Conservation (phyloP, 2,888 invertebrate genomes). For the Antheraea assamensis region DNA sequence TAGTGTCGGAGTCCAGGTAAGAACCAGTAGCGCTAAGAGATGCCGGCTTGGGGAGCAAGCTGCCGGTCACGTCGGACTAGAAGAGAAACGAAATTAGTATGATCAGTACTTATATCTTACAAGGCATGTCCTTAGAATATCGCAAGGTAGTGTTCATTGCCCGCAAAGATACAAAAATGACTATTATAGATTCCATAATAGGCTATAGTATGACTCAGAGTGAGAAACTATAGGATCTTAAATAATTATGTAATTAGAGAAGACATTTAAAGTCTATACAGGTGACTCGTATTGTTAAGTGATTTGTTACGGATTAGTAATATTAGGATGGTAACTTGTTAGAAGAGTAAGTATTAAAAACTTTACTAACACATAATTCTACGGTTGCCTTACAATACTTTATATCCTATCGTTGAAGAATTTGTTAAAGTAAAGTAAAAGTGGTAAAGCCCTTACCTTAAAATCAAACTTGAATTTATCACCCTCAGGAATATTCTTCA, state of each 20-base stretch:
- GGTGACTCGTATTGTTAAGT: neutral
- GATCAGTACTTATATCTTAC: neutral
- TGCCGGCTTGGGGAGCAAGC: slow-evolving; percentile 58
- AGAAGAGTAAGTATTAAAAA: neutral
- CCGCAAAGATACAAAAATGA: neutral
- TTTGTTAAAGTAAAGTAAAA: too few relatives aligned
- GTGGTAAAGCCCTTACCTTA: slow-evolving; percentile 52
- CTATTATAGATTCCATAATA: neutral
- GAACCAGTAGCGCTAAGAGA: slow-evolving; percentile 45
- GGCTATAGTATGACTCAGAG: too few relatives aligned
- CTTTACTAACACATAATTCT: neutral
- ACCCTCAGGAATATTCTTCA: slow-evolving; percentile 59
- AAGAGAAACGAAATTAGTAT: neutral
- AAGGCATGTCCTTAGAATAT: neutral
- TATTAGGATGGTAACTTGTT: neutral
- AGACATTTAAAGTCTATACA: neutral
- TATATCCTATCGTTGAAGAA: neutral
- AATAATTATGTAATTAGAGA: neutral
- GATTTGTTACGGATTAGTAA: neutral
- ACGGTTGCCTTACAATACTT: neutral
- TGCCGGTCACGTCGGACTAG: slow-evolving; percentile 62
- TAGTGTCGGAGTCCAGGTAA: slow-evolving; percentile 47
- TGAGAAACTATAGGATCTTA: too few relatives aligned
- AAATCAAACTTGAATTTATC: slow-evolving; percentile 59
- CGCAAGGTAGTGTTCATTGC: neutral